Base-by-base conservation (phyloP, 2,113 vertebrate species). In the Myotis yumanensis region DNA sequence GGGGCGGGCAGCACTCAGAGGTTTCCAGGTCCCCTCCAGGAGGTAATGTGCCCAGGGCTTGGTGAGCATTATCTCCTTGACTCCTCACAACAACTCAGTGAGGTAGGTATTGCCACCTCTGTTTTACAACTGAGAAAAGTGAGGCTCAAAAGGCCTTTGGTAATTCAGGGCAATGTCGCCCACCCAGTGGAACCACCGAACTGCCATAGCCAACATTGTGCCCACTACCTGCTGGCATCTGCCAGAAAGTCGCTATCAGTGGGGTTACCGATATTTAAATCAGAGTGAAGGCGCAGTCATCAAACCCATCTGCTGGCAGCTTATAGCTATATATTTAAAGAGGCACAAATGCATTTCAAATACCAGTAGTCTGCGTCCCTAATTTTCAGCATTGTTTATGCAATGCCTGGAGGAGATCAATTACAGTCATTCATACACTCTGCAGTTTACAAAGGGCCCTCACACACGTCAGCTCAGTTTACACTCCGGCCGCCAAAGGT, bases 381-480 rank as follows among this genome's bases (percentile, higher is more conserved):
- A 72, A 90, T 96, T 94, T 92, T 59, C 89, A 40, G n/a, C 46
- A 81, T 84, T 96, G 85, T 91, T 95, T 92, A 94, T 93, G n/a
- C 23, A 76, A 84, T 81, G 69, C 32, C 85, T n/a, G n/a, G 72
- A 57, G 35, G 40, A 68, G 66, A 82, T 51, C 52, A 73, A 75
- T 82, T 32, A 90, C 59, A 52, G 59, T 81, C 93, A 92, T 69
- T 96, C 68, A 69, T 71, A 59, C 64, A 51, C 66, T 88, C 91
- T 48, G 62, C 73, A 69, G 93, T 93, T 95, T 85, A 86, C 54
- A 87, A 92, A 88, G 72, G 66, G 35, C 94, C 90, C 64, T 79
- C n/a, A 14, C 64, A 73, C 84, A 93, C 59, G 87, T 92, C 57
- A 93, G 84, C 92, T 85, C 54, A 32, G 88, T 93, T 77, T 88